Conservation (phyloP, 2,797 vertebrate genomes). For the Danionella dracula region DNA sequence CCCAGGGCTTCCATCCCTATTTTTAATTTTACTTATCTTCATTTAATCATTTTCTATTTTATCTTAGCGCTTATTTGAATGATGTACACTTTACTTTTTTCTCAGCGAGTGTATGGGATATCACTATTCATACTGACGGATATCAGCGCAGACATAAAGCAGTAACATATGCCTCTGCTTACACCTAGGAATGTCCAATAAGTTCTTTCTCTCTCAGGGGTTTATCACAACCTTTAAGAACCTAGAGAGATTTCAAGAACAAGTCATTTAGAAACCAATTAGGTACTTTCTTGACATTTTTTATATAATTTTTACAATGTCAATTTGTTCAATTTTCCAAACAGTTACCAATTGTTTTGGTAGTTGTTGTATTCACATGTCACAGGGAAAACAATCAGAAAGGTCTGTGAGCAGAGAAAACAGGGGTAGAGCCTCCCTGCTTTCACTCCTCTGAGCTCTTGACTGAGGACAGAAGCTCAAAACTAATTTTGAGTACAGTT, state of each 20-base stretch:
- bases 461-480: no score
- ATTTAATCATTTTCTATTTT: conserved; percentile 66
- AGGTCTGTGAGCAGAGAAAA: no score
- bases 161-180: conserved; percentile 52
- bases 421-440: no score
- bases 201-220: not conserved
- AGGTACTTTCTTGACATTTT: no score
- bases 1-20: conserved; percentile 47
- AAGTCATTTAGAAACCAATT: no score
- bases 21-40: conserved; percentile 60
- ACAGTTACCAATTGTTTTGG: no score
- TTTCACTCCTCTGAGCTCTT: no score
- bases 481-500: no score
- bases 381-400: no score
- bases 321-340: no score
- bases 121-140: conserved; percentile 48
- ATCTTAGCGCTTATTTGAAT: conserved; percentile 61
- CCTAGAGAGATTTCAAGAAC: not conserved
- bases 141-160: conserved; percentile 47
- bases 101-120: conserved; percentile 57
- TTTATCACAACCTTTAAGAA: not conserved
- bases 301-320: no score
- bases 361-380: no score
- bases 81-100: conserved; percentile 53
- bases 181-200: conserved; percentile 39